Evolutionary conservation across 1,140 invertebrate genomes (phyloP), one percentile per base, ranked within the genome.

Genomic region (Habropoda laboriosa): DNA sequence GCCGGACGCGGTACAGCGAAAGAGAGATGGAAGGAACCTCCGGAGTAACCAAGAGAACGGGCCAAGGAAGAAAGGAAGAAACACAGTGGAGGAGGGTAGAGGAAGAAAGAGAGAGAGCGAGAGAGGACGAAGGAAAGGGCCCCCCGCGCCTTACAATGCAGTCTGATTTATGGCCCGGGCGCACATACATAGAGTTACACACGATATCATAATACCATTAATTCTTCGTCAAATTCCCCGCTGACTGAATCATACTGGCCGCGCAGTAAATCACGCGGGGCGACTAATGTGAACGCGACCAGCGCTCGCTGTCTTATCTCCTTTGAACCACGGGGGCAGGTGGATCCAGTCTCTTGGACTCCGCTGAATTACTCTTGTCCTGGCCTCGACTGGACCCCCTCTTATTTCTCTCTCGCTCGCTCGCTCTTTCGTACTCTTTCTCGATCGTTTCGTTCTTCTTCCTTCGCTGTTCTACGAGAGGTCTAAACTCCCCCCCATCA

Each of bases 201-300:
- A 92, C 91, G 91, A 93, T 93, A 93, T 93, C 92, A 92, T 93
- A 93, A 92, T 93, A 92, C 91, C 92, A 93, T 93, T 93, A 93
- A 93, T 93, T 93, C 92, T 93, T 92, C 91, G 92, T 93, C 92
- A 93, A 93, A 93, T 92, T 93, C 92, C 91, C 91, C 89, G 91
- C 92, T 92, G 91, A 92, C 92, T 93, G 92, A 92, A 93, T 93
- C 92, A 92, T 92, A 91, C 90, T 90, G 88, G 87, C 90, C 90
- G 80, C 82, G 89, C 92, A 90, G 92, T 93, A 93, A 93, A 93
- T 93, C 92, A 93, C 90, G 83, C 86, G 89, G 83, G 86, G 85
- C 90, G 92, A 92, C 92, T 92, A 92, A 92, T 92, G 92, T 89
- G 89, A 90, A 88, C 89, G 83, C 86, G 89, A 88, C 87, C 86